Base-by-base conservation (phyloP, 2,888 invertebrate species). In the Miltochrista miniata region DNA sequence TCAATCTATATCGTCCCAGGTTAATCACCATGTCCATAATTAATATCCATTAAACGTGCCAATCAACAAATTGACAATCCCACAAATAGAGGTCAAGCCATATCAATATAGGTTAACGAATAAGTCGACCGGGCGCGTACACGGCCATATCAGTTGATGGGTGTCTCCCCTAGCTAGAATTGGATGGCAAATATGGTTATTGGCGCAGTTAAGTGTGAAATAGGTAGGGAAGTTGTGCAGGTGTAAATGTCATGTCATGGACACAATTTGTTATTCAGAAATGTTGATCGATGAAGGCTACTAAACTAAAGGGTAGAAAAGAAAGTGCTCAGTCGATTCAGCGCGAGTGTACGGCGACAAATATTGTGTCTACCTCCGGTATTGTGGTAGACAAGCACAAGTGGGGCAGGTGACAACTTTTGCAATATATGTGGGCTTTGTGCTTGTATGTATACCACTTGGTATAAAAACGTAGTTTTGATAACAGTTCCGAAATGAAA, bases 41-140 rank as follows among this genome's bases (percentile, higher is more conserved):
- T 7, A 24, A 10, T 45, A 66, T 57, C 62, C 41, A 47, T n/a
- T n/a, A n/a, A n/a, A n/a, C 53, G 33, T 49, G 59, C 54, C 48
- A 55, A 66, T 53, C 42, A 52, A 50, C 42, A 42, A 65, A 80
- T 80, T 75, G 72, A 52, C 72, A 74, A 72, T 75, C 52, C 63
- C 56, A 68, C 74, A 76, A 24, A 83, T 83, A 83, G 72, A 81
- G 87, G 86, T 86, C 87, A 86, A 85, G 70, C 81, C 70, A 75
- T 73, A 85, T 84, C 83, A 78, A 83, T 83, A 67, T 79, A 86
- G 89, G 89, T 89, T 87, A 89, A 90, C 84, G 81, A 88, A 78
- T 86, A 90, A 87, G 90, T 87, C 84, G 82, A 70, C 55, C 75
- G 78, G 76, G 74, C 79, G 73, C 56, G 64, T 71, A 72, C 86